Conservation (phyloP, 2,888 invertebrate genomes). For the Eilema sororculum region DNA sequence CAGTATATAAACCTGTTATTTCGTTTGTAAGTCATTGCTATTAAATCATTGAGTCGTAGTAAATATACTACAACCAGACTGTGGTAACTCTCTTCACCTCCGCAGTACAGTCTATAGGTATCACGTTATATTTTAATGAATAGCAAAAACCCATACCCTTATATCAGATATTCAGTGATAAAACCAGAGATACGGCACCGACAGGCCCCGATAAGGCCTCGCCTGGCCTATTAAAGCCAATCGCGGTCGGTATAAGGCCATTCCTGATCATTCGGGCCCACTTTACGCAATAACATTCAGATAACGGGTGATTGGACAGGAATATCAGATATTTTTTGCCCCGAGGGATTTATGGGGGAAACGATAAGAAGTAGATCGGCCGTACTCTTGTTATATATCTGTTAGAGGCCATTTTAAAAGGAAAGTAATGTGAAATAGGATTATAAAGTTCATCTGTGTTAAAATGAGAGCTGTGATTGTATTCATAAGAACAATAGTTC, state of each 20-base stretch:
- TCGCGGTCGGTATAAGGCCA: slow-evolving; percentile 26
- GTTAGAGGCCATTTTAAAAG: not conserved
- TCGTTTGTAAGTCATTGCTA: too few species aligned
- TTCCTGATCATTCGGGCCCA: slow-evolving; percentile 51
- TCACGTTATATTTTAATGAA: slow-evolving; percentile 13
- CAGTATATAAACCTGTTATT: too few species aligned
- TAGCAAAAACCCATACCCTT: slow-evolving; percentile 24
- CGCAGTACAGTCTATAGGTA: too few species aligned
- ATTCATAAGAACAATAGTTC: too few species aligned
- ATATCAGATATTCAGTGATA: slow-evolving; percentile 36
- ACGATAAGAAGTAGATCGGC: slow-evolving; percentile 19
- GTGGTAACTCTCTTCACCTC: too few species aligned
- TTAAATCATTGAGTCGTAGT: too few species aligned
- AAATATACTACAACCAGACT: too few species aligned
- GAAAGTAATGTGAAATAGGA: not conserved
- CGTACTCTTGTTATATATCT: not conserved
- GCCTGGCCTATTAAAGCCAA: slow-evolving; percentile 55
- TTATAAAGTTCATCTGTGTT: too few species aligned
- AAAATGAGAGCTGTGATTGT: too few species aligned
- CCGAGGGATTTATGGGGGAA: slow-evolving; percentile 26
- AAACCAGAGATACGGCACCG: slow-evolving; percentile 48
- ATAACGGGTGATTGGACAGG: slow-evolving; percentile 61
- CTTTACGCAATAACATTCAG: slow-evolving; percentile 62
- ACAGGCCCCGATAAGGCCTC: slow-evolving; percentile 47
- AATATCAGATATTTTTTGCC: slow-evolving; percentile 56